A percentile compares a stretch with the other conserved stretches of the same genome.
Evolutionary conservation across 1,140 invertebrate species (phyloP).

Genomic region (Reticulitermes speratus): DNA sequence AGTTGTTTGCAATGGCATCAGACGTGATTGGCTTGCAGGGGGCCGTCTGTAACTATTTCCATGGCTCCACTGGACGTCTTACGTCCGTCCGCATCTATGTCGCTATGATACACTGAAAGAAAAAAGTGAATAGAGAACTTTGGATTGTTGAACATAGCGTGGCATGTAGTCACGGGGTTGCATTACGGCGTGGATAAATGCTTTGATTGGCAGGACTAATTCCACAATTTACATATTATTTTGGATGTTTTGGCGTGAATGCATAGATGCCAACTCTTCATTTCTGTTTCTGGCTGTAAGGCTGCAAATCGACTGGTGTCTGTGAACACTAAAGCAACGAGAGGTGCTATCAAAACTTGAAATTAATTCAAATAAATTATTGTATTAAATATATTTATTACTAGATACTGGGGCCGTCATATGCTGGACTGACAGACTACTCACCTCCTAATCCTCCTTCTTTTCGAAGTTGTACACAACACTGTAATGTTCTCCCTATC

Average conservation of each 20-base stretch:
- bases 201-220: constrained; percentile 1
- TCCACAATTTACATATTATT: background rate
- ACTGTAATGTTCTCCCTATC: no score
- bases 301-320: no score
- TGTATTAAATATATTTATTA: no score
- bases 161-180: background rate
- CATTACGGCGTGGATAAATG: background rate
- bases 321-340: no score
- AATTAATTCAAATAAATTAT: no score
- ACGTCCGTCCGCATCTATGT: background rate
- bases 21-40: constrained; percentile 16
- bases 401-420: no score
- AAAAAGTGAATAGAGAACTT: background rate
- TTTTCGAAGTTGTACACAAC: no score
- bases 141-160: background rate
- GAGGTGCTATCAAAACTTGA: no score
- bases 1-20: constrained; percentile 11
- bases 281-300: background rate
- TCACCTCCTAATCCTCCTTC: no score
- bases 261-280: background rate
- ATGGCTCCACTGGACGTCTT: constrained; percentile 7
- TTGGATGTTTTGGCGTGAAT: background rate
- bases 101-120: background rate
- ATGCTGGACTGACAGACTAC: no score
- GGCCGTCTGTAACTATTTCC: constrained; percentile 6